Evolutionary conservation across 1,140 invertebrate species (phyloP), one percentile per base, ranked within the genome.

Genomic region (Hycleus cichorii): DNA sequence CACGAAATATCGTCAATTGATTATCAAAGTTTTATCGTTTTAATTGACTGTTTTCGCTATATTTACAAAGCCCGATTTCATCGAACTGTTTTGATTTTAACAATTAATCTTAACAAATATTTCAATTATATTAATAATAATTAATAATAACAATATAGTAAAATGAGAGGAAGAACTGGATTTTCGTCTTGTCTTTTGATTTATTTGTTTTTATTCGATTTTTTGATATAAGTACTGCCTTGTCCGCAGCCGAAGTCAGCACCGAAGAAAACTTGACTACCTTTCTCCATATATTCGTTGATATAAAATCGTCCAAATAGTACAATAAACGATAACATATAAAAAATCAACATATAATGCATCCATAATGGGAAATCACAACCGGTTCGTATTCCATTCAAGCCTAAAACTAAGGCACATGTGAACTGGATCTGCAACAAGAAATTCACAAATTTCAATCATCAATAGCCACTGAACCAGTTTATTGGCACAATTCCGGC

Each of bases 281-380:
- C 70, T 67, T 70, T 48, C 12, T 83, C 82, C 64, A 88, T 80
- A 64, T 92, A 92, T 0, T 87, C 87, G 68, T 89, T 87, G 57
- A 84, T 81, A 70, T 95, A 96, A 75, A 95, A 96, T 74, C 95
- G 93, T 58, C 91, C 88, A 74, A 96, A 96, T 9, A 96, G 81
- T 0, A 91, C 81, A 64, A 95, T 87, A 69, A 95, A 95, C 18
- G 89, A 90, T 64, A 91, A 81, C 84, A 93, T 94, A 76, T 96
- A 96, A 59, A 91, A 76, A 55, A 94, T 88, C 39, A 95, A 82
- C 4, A 90, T 88, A 74, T 91, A 93, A 70, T 95, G 90, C 91
- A 96, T 95, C 92, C 93, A 95, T 24, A 90, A 72, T 0, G 93
- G 93, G 72, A 95, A 95, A 58, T 89, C 86, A 75, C 93, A 96